Percentiles rank a stretch among this genome's conserved stretches.
Conservation (phyloP, 2,113 vertebrate species). For the Indicator indicator region DNA sequence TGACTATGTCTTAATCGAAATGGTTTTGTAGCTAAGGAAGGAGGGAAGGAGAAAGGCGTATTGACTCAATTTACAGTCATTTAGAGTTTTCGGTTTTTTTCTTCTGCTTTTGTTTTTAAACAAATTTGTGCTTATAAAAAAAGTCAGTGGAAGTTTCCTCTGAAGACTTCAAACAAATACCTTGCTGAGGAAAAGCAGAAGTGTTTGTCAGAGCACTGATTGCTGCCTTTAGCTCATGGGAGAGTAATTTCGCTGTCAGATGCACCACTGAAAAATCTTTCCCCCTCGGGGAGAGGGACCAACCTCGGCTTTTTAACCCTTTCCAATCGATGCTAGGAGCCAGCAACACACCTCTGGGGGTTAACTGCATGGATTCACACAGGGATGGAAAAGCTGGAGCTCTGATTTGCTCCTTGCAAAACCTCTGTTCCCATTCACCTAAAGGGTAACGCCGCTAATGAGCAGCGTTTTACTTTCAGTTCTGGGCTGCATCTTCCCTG, state of each 20-base stretch:
- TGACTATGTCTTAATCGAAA: neutral
- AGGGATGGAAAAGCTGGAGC: neutral
- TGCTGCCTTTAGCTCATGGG: slow-evolving; percentile 63
- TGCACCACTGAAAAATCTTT: slow-evolving; percentile 46
- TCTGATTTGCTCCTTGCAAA: neutral
- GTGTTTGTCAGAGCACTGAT: slow-evolving; percentile 67
- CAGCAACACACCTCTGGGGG: neutral
- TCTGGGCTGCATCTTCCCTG: neutral
- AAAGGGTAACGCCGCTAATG: neutral
- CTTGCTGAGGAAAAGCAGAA: slow-evolving; percentile 70
- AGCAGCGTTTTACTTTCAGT: neutral
- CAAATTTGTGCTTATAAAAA: slow-evolving; percentile 8
- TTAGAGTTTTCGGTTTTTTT: neutral
- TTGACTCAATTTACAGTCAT: slow-evolving; percentile 22
- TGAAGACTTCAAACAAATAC: slow-evolving; percentile 61
- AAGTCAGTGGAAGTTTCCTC: slow-evolving; percentile 22
- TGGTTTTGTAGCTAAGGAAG: slow-evolving; percentile 8
- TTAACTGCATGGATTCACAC: neutral
- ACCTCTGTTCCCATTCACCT: neutral
- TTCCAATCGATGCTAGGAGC: neutral
- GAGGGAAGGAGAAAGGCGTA: neutral
- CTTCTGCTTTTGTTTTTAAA: slow-evolving; percentile 17
- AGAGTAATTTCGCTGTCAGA: slow-evolving; percentile 69
- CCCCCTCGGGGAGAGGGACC: slow-evolving; percentile 5
- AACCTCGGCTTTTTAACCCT: slow-evolving; percentile 42